Evolutionary conservation across 1,140 invertebrate species (phyloP).

Genomic region (Cotesia vestalis): DNA sequence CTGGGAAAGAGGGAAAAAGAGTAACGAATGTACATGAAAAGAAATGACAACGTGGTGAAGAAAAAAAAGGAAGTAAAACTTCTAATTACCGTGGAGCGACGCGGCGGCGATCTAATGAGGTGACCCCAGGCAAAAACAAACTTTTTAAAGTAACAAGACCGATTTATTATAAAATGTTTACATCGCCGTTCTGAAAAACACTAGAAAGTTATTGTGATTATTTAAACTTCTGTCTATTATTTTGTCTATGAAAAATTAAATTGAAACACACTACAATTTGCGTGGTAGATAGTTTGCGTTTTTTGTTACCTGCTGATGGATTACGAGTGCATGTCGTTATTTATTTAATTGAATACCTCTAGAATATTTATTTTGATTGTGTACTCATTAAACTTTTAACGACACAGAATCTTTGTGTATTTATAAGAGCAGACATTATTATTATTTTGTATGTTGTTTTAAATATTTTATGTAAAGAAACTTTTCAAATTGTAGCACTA

Average conservation of each 20-base stretch:
- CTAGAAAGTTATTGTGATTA: background rate
- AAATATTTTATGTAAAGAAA: slow-evolving; percentile 4
- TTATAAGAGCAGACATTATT: background rate
- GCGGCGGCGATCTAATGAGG: slow-evolving; percentile 59
- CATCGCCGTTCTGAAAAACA: background rate
- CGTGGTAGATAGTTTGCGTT: too few relatives aligned
- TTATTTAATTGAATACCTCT: background rate
- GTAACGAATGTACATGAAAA: slow-evolving; percentile 8
- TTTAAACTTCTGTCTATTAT: background rate
- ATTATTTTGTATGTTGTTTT: slow-evolving; percentile 20
- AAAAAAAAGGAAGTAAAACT: slow-evolving; percentile 53
- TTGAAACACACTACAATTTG: too few relatives aligned
- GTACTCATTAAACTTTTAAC: background rate
- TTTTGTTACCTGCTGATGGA: background rate
- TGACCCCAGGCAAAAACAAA: slow-evolving; percentile 57
- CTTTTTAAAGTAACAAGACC: slow-evolving; percentile 60
- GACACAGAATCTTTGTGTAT: background rate
- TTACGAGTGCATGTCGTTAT: background rate
- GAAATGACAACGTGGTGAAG: slow-evolving; percentile 4
- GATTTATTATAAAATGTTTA: slow-evolving; percentile 58
- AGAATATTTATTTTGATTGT: background rate
- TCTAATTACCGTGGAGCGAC: slow-evolving; percentile 59
- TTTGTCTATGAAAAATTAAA: background rate
- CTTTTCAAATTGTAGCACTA: slow-evolving; percentile 3
- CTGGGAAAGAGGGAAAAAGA: too few relatives aligned